phyloP scores from a whole-genome alignment of 1,140 invertebrate genomes.

The Spodoptera litura region DNA sequence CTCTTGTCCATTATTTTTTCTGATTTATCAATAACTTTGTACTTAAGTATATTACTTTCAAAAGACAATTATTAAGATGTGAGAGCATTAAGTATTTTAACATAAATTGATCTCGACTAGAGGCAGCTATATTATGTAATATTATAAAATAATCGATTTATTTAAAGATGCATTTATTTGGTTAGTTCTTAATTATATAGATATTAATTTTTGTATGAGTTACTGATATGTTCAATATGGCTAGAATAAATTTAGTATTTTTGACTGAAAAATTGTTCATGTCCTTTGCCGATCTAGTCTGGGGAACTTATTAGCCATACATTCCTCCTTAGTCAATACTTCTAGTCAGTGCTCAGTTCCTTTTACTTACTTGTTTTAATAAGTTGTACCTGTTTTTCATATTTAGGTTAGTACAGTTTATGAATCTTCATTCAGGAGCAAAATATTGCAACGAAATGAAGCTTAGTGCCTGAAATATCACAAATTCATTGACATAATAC shows the following conservation, averaged over 20 bases:
- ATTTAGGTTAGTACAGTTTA: not conserved
- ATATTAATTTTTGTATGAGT: slow-evolving; percentile 45
- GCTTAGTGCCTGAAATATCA: slow-evolving; percentile 4
- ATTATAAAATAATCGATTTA: slow-evolving; percentile 49
- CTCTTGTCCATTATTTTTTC: slow-evolving; percentile 25
- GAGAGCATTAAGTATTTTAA: slow-evolving; percentile 53
- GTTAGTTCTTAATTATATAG: slow-evolving; percentile 48
- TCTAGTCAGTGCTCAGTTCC: slow-evolving; percentile 69
- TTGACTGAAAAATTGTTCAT: slow-evolving; percentile 71
- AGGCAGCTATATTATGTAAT: slow-evolving; percentile 65
- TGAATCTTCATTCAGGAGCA: slow-evolving; percentile 1
- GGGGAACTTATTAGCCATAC: slow-evolving; percentile 45
- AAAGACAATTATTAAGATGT: slow-evolving; percentile 48
- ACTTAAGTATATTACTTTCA: slow-evolving; percentile 39
- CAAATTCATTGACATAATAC: slow-evolving; percentile 38
- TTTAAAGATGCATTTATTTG: slow-evolving; percentile 33
- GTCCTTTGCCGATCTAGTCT: slow-evolving; percentile 70
- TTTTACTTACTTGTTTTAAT: slow-evolving; percentile 55
- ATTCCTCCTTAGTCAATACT: slow-evolving; percentile 44
- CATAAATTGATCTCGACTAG: slow-evolving; percentile 59
- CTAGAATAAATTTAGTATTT: slow-evolving; percentile 58
- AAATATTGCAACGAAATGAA: slow-evolving; percentile 6
- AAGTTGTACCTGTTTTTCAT: too few relatives aligned
- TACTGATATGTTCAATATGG: slow-evolving; percentile 52
- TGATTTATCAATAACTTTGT: slow-evolving; percentile 39